Conservation (phyloP, 2,113 vertebrate species). For the Lasiurus borealis region DNA sequence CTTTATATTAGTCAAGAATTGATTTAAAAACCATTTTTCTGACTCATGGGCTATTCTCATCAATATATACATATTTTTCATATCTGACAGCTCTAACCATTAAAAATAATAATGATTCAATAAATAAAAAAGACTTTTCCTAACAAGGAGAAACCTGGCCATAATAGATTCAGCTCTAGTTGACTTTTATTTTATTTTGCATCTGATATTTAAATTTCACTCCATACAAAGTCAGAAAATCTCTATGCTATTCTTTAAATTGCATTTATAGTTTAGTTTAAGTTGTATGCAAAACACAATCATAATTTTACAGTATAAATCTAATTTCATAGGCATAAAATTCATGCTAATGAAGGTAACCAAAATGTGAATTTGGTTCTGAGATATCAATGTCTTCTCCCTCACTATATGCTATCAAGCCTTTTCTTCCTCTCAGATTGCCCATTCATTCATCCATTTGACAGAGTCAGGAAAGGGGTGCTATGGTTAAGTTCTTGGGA, state of each 20-base stretch:
- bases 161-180: neutral
- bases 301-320: neutral
- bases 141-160: neutral
- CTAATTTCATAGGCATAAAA: neutral
- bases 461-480: neutral
- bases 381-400: neutral
- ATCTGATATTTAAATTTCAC: neutral
- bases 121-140: neutral
- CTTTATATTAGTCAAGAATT: neutral
- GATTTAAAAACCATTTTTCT: conserved; percentile 25
- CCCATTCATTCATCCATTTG: neutral
- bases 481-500: neutral
- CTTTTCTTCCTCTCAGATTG: neutral
- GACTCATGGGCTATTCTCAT: neutral
- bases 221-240: neutral
- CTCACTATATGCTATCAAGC: neutral
- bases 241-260: neutral
- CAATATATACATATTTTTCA: neutral
- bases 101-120: neutral
- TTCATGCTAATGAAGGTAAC: neutral
- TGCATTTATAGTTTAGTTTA: neutral
- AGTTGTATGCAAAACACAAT: too few relatives aligned
- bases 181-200: neutral
- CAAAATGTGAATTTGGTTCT: neutral
- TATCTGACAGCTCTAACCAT: neutral